Conservation (phyloP, 2,888 invertebrate genomes). For the Adela reaumurella region DNA sequence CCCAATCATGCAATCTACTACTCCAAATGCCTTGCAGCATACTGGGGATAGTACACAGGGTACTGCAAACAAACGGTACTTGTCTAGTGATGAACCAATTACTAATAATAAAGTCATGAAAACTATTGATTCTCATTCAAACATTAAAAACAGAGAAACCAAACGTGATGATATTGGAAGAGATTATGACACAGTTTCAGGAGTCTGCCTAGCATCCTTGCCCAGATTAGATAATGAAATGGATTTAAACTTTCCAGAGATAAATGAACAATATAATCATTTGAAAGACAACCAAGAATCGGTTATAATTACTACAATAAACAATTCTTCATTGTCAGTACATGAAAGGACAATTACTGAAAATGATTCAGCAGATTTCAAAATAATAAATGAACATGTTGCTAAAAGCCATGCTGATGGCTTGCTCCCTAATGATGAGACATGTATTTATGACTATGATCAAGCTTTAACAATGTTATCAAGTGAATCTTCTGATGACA, state of each 20-base stretch:
- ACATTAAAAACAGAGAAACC: slow-evolving; percentile 13
- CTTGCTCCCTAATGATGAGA: no score
- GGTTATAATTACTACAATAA: background rate
- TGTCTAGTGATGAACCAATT: slow-evolving; percentile 9
- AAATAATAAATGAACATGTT: no score
- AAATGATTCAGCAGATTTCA: no score
- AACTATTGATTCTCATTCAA: slow-evolving; percentile 20
- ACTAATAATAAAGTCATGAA: slow-evolving; percentile 39
- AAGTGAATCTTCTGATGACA: slow-evolving; percentile 20
- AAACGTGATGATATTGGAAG: slow-evolving; percentile 25
- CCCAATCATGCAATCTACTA: slow-evolving; percentile 24
- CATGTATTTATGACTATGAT: no score
- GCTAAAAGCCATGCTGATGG: no score
- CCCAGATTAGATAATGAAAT: slow-evolving; percentile 46
- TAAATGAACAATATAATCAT: slow-evolving; percentile 28
- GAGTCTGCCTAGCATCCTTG: slow-evolving; percentile 41
- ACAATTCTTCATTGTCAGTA: slow-evolving; percentile 44
- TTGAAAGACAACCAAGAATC: background rate
- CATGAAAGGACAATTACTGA: slow-evolving; percentile 19
- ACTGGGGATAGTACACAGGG: slow-evolving; percentile 13
- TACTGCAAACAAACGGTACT: background rate
- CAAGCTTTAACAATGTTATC: slow-evolving; percentile 8
- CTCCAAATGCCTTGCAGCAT: slow-evolving; percentile 19
- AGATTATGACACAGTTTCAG: slow-evolving; percentile 41
- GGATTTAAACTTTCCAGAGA: slow-evolving; percentile 46